Percentiles rank a stretch among this genome's conserved stretches.
phyloP scores from a whole-genome alignment of 2,797 vertebrate genomes.

The Enteromius paludinosus region DNA sequence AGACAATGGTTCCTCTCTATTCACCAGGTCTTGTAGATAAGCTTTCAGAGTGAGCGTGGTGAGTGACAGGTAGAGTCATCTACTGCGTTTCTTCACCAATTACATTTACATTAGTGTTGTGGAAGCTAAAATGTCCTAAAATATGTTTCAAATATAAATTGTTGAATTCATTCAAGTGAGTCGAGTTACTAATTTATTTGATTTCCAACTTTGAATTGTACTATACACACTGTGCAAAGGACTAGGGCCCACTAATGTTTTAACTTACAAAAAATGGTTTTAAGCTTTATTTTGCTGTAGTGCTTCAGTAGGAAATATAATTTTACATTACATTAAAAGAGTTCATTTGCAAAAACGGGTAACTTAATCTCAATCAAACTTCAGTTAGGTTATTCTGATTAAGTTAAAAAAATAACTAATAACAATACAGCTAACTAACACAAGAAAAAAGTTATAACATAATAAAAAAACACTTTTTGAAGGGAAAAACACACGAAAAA shows the following conservation, averaged over 20 bases:
- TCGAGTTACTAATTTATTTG: not conserved
- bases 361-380: too few relatives aligned
- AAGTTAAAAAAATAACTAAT: too few relatives aligned
- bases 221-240: not conserved
- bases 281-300: not conserved
- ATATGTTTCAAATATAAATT: too few relatives aligned
- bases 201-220: not conserved
- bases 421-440: too few relatives aligned
- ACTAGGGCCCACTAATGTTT: not conserved
- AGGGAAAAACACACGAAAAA: too few relatives aligned
- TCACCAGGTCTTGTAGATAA: conserved; percentile 10
- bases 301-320: not conserved
- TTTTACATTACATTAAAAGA: not conserved
- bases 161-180: not conserved
- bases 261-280: not conserved
- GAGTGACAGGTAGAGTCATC: not conserved
- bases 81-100: not conserved
- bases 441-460: too few relatives aligned
- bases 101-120: not conserved
- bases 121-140: not conserved
- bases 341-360: too few relatives aligned
- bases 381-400: too few relatives aligned
- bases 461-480: too few relatives aligned
- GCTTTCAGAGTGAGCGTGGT: not conserved
- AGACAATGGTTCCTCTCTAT: conserved; percentile 33